Evolutionary conservation across 2,888 invertebrate species (phyloP).

Genomic region (Dryobota labecula): DNA sequence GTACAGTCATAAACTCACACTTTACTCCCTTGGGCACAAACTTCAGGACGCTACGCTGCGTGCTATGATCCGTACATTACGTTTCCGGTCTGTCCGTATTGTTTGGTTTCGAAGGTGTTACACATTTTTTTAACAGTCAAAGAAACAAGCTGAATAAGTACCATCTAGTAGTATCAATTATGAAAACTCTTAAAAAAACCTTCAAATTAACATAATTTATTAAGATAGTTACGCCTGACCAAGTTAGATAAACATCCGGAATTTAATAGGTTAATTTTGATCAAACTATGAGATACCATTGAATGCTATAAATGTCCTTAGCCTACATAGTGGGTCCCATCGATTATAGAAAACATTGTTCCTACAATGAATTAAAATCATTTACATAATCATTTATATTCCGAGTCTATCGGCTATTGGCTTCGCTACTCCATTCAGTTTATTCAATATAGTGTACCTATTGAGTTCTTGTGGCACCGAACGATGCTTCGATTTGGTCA

Average conservation of each 20-base stretch:
- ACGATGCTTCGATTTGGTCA: conserved; percentile 29
- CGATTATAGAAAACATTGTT: conserved; percentile 43
- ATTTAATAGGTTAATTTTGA: conserved; percentile 59
- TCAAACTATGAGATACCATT: conserved; percentile 60
- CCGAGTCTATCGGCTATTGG: conserved; percentile 43
- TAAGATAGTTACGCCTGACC: conserved; percentile 54
- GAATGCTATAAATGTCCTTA: conserved; percentile 57
- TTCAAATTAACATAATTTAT: conserved; percentile 37
- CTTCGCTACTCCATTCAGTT: conserved; percentile 40
- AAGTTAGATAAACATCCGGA: conserved; percentile 60
- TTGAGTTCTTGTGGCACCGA: conserved; percentile 35
- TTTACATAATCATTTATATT: conserved; percentile 57
- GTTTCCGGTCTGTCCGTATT: too few species aligned
- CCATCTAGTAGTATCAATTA: neutral
- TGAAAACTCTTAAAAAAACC: conserved; percentile 20
- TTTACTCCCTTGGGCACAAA: neutral
- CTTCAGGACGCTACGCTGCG: neutral
- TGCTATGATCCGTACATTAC: neutral
- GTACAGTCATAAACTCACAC: neutral
- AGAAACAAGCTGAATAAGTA: neutral
- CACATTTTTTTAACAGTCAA: too few species aligned
- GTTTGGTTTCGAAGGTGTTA: too few species aligned
- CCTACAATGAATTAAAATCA: conserved; percentile 50
- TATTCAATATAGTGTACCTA: conserved; percentile 35
- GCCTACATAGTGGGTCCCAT: conserved; percentile 53